These are phyloP conservation scores for Palloptera scutellata DNA, from an alignment of 2,888 invertebrate species.

Conservation along the genomic window DNA sequence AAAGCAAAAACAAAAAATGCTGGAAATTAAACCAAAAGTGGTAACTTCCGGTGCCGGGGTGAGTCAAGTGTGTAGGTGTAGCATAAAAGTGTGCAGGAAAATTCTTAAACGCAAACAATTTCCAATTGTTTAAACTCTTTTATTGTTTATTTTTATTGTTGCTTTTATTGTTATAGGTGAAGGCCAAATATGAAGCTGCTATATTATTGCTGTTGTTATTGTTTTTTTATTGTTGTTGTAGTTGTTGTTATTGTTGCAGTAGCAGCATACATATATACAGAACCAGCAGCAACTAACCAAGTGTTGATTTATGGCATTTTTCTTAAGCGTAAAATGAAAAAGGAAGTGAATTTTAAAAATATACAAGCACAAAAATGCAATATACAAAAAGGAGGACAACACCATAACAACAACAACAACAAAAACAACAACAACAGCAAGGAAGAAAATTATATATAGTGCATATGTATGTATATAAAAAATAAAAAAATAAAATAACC, in stretches of 20 bases:
- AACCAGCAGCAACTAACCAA: constrained; percentile 20
- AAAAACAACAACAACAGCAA: constrained; percentile 34
- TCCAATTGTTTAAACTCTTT: too few species aligned
- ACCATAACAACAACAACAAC: constrained; percentile 31
- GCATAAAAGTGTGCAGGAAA: too few species aligned
- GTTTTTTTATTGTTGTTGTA: too few species aligned
- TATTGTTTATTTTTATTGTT: too few species aligned
- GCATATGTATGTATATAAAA: constrained; percentile 19
- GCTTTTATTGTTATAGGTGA: too few species aligned
- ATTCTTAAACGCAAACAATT: too few species aligned
- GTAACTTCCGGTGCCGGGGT: too few species aligned
- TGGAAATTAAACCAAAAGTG: too few species aligned
- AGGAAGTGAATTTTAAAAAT: constrained; percentile 10
- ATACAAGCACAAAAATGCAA: constrained; percentile 3
- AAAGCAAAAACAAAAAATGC: too few species aligned
- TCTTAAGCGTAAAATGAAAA: background rate
- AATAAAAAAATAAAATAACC: constrained; percentile 18
- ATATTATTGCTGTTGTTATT: too few species aligned
- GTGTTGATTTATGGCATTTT: constrained; percentile 27
- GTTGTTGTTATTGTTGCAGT: background rate
- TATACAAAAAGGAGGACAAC: constrained; percentile 30
- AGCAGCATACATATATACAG: background rate
- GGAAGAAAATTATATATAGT: background rate
- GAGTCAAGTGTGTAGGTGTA: too few species aligned
- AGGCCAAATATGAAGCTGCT: too few species aligned